Evolutionary conservation across 2,888 invertebrate species (phyloP), one percentile per base, ranked within the genome.

Genomic region (Caenorhabditis afra): DNA sequence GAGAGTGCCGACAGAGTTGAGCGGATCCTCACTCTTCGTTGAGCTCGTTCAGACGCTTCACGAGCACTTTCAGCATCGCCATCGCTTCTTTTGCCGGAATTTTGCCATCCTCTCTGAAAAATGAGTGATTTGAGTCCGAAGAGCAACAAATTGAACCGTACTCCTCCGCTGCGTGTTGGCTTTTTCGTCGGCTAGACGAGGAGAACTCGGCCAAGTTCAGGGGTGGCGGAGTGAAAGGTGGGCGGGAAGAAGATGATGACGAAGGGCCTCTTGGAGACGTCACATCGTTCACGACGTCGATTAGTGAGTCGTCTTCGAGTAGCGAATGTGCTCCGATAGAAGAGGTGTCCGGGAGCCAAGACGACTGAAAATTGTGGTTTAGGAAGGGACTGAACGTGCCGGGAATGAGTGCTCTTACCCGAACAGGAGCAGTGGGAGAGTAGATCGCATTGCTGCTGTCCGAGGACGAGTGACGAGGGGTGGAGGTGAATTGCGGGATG

Each of bases 231-330:
- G 71, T 64, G 20, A 62, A 39, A 4, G 59, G n/a, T 3, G 29
- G 4, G 3, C 4, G 3, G 29, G 29, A 3, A 29, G 29, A 29
- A 29, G 29, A 29, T 3, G 29, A 29, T 5, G 29, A 29, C 4
- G 29, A 29, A n/a, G n/a, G n/a, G n/a, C n/a, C n/a, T n/a, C 8
- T n/a, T 39, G 73, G 73, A 14, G 73, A 62, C 12, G 11, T 12
- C 4, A 20, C 10, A 49, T 79, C 79, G 29, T 64, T 68, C 14
- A 79, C 79, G 3, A 79, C 79, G 37, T 79, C 79, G 5, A 79
- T 79, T n/a, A 62, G 79, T 20, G 64, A 68, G 14, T 79, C 74
- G 3, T 62, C 73, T 2, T 73, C 64, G 22, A 22, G 22, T 0
- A 71, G 39, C 29, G 29, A 29, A 29, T 29, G 29, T n/a, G 45